Evolutionary conservation across 2,113 vertebrate genomes (phyloP), one percentile per base, ranked within the genome.

Genomic region (Cisticola juncidis): DNA sequence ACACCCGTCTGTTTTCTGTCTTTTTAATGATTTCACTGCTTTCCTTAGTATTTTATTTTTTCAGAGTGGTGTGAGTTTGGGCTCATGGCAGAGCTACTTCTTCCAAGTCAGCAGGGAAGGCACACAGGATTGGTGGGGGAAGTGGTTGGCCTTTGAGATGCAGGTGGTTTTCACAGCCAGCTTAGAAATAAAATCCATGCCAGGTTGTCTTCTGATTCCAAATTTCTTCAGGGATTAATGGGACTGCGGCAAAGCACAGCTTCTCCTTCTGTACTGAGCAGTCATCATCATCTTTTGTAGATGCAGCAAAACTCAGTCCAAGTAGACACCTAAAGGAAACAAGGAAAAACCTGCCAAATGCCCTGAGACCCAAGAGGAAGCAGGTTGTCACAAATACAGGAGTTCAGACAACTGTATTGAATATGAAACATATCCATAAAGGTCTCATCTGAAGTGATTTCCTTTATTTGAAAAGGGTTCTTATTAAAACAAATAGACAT

Each of bases 361-460:
- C 25, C 28, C 26, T 60, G 45, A 81, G 80, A 81, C 23, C 56
- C 54, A 68, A 23, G 45, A 64, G 85, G 82, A 90, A 86, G 76
- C 92, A 95, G 61, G 61, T 81, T 90, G 72, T 90, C 86, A 79
- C 77, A 91, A 89, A 93, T 86, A 65, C 69, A 83, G 61, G 86
- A 64, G 80, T 56, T 66, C 40, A 65, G 88, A 35, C 68, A 81
- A 28, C 60, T 74, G 0, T 78, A 74, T 56, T 56, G 90, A 90
- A 81, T 10, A 0, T 26, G 47, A 68, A 44, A 71, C 12, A 6
- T 81, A 66, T 56, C 86, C 47, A 28, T 24, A 53, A 53, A 42
- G 57, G 76, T 84, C 5, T 5, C 25, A 48, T 86, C 48, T 94
- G 65, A 92, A 85, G 76, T 91, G 56, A 81, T 80, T 96, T 93